Base-by-base conservation (phyloP, 2,888 invertebrate species). In the Hymenopus coronatus region DNA sequence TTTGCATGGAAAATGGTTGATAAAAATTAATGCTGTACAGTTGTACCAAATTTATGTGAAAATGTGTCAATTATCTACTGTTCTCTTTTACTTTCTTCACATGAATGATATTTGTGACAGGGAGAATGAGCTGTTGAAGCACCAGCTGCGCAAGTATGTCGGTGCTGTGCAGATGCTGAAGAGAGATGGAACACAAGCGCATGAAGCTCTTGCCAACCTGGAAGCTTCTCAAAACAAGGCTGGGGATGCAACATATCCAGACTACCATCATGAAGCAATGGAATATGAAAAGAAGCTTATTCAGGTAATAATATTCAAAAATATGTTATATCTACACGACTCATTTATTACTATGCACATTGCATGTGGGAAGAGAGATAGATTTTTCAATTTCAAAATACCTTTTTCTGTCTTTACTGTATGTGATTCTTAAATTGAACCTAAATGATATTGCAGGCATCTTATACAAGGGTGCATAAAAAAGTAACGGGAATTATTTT, bases 81-180 rank as follows among this genome's bases (percentile, higher is more conserved):
- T 20, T 70, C 2, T 14, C 2, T 54, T 54, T 54, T 54, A 54
- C 14, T 54, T 15, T 54, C 54, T 54, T 3, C 54, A 54, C 54
- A 54, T 54, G 20, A 54, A 70, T 2, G 3, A 20, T 3, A 15
- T 70, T 70, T 15, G 4, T 6, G 2, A 89, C 92, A 97, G 97
- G 92, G 98, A 98, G 93, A 98, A 98, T 93, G 97, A 97, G 90
- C 94, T 96, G 91, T 93, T 98, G 91, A 97, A 97, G 92, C 97
- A 97, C 91, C 98, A 98, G 92, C 93, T 98, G 89, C 95, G 96
- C 91, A 97, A 97, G 92, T 98, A 98, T 93, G 96, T 98, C 91
- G 96, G 96, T 88, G 98, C 98, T n/a, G 97, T 98, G 82, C 97
- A 97, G 94, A 95, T 97, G 94, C 93, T 98, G 91, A 96, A 96